Conservation (phyloP, 2,113 vertebrate species). For the Lycaon pictus region DNA sequence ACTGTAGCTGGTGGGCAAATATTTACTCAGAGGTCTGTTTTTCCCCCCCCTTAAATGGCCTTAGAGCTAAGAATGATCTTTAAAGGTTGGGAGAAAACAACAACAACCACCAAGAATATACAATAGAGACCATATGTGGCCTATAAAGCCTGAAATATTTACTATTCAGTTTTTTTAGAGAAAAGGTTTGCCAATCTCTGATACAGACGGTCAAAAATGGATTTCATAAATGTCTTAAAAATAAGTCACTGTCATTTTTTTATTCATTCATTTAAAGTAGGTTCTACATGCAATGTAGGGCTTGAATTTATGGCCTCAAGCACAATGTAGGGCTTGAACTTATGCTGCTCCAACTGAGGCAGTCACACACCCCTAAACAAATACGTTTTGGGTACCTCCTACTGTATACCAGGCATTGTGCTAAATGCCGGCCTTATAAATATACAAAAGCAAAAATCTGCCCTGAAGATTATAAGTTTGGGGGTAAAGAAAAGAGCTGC, state of each 20-base stretch:
- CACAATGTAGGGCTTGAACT: background rate
- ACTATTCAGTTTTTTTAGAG: background rate
- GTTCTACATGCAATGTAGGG: background rate
- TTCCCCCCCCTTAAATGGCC: background rate
- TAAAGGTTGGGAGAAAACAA: background rate
- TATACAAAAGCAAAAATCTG: background rate
- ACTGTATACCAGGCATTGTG: background rate
- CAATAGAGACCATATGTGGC: background rate
- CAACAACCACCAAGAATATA: background rate
- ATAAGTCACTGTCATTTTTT: background rate
- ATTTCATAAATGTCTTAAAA: background rate
- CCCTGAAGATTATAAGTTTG: background rate
- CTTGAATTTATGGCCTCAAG: background rate
- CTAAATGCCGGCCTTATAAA: background rate
- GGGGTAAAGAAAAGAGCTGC: background rate
- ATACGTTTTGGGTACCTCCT: background rate
- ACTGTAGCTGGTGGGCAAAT: background rate
- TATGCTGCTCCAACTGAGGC: background rate
- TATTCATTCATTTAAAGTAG: background rate
- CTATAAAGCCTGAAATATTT: background rate
- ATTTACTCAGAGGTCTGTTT: background rate
- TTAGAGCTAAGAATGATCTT: slow-evolving; percentile 14
- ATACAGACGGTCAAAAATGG: background rate
- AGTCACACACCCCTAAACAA: background rate
- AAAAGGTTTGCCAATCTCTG: background rate